Evolutionary conservation across 2,888 invertebrate genomes (phyloP).

Genomic region (Omphaloscelis lunosa): DNA sequence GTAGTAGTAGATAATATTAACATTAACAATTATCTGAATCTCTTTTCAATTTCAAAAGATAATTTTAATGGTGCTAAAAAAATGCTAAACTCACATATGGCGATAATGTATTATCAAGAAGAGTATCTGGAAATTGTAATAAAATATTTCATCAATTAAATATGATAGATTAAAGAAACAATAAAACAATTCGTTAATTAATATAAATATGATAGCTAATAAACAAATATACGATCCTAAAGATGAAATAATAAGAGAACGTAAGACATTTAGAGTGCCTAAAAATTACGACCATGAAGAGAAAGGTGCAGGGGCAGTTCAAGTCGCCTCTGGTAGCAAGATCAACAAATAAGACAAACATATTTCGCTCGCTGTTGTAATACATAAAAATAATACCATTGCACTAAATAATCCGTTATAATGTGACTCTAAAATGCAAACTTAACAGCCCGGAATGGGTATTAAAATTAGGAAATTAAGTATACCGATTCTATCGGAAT

Average conservation of each 20-base stretch:
- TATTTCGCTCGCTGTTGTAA: conserved; percentile 12
- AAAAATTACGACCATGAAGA: neutral
- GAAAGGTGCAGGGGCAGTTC: neutral
- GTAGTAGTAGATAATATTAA: neutral
- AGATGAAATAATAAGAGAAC: too few species aligned
- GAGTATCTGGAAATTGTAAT: too few species aligned
- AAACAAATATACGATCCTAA: too few species aligned
- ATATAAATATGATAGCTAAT: too few species aligned
- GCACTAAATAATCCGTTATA: conserved; percentile 61
- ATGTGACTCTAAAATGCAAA: conserved; percentile 54
- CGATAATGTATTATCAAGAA: neutral
- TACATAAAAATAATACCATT: conserved; percentile 45
- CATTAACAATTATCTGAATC: neutral
- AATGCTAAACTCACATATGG: neutral
- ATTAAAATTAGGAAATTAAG: conserved; percentile 73
- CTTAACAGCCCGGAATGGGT: conserved; percentile 55
- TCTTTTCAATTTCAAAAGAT: neutral
- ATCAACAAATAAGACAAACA: conserved; percentile 1
- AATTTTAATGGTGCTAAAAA: neutral
- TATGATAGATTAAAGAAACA: too few species aligned
- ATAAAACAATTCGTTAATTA: too few species aligned
- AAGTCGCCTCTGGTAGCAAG: neutral
- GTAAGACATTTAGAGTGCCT: too few species aligned
- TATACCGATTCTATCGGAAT: conserved; percentile 71
- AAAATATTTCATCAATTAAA: too few species aligned